Base-by-base conservation (phyloP, 1,140 invertebrate species). In the Ooceraea biroi region DNA sequence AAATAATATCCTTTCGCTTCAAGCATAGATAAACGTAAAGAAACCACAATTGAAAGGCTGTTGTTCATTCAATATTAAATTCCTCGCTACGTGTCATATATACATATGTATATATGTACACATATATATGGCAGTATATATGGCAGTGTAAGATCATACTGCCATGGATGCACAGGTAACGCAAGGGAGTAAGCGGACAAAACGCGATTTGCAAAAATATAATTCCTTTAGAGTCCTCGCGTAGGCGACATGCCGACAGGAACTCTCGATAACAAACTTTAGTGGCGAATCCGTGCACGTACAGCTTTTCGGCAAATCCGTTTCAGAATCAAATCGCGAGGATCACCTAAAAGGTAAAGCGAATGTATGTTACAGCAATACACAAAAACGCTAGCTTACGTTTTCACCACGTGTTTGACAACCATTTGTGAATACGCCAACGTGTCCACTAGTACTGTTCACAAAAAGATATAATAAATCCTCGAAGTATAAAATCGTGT, bases 341-440 rank as follows among this genome's bases (percentile, higher is more conserved):
- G 61, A 27, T 8, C 10, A 12, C n/a, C 19, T 66, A 77, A 66
- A 77, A 77, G 60, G 46, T 52, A 76, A 65, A 76, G 41, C 22
- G 36, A 19, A 3, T 58, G 30, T 58, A 58, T 30, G 41, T 27
- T n/a, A 14, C 25, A 46, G 60, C n/a, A n/a, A 30, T 48, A 17
- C 19, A 41, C 27, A 68, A 77, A 77, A 68, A 68, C 66, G 25
- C 25, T 14, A n/a, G 44, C 19, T 25, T 48, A 77, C 27, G 8
- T 10, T 50, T 48, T 50, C 36, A 48, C 41, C 57, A 63, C 12
- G 58, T n/a, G 44, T 30, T 19, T 55, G 36, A 44, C 41, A 11
- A 48, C 2, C 25, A 11, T 14, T 3, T 10, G 48, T 11, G 2
- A 17, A 17, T 36, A n/a, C 3, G 8, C 25, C 17, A 19, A 41